Evolutionary conservation across 2,113 vertebrate genomes (phyloP).

Genomic region (Toxotes jaculatrix): DNA sequence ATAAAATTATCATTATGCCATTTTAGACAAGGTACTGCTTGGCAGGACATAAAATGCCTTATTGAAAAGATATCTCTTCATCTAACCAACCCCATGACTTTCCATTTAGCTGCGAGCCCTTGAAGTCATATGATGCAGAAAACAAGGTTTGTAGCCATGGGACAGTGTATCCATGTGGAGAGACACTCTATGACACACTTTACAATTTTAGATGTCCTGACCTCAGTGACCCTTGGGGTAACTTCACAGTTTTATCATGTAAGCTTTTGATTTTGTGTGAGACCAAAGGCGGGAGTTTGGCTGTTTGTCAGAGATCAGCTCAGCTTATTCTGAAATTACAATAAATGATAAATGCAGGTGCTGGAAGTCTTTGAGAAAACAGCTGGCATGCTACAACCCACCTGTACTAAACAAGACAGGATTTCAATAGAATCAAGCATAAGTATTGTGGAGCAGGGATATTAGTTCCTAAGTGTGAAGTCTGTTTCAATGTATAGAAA

Average conservation of each 20-base stretch:
- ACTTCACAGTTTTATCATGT: conserved; percentile 10
- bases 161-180: conserved; percentile 27
- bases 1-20: conserved; percentile 16
- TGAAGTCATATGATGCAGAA: conserved; percentile 71
- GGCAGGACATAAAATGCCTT: conserved; percentile 34
- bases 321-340: not conserved
- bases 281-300: not conserved
- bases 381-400: not conserved
- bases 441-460: not conserved
- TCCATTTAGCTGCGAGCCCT: conserved; percentile 47
- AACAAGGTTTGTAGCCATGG: conserved; percentile 67
- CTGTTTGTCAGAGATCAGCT: not conserved
- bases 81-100: conserved; percentile 66
- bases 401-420: not conserved
- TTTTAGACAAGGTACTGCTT: conserved; percentile 15
- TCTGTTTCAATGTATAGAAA: conserved; percentile 20
- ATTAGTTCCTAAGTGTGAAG: not conserved
- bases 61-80: conserved; percentile 44
- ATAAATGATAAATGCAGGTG: not conserved
- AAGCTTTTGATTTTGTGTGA: not conserved
- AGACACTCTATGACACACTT: conserved; percentile 26
- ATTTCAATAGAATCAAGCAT: conserved; percentile 14
- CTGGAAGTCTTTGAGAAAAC: not conserved
- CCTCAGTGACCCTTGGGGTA: conserved; percentile 16
- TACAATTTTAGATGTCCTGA: conserved; percentile 25